A percentile compares a stretch with the other conserved stretches of the same genome.
These are phyloP conservation scores for Calcarius lapponicus DNA, from an alignment of 2,797 vertebrate genomes.

Conservation along the genomic window DNA sequence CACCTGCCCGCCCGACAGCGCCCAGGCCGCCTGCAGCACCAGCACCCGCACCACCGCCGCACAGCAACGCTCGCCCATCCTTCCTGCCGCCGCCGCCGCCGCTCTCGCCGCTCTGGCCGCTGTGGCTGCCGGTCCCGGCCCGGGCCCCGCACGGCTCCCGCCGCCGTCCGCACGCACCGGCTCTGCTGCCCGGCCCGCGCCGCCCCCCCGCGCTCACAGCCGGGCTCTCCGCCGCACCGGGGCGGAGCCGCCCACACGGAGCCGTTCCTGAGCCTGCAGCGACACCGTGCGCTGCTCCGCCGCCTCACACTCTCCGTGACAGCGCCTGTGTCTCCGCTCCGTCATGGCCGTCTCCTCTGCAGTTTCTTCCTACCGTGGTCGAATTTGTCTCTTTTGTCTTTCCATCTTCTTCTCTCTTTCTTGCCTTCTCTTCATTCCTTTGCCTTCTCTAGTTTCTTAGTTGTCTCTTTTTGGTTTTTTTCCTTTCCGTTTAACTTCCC, in stretches of 20 bases:
- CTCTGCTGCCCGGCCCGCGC: not conserved
- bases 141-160: no score
- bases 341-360: fast-evolving
- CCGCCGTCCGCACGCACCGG: not conserved
- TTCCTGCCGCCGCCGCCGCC: no score
- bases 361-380: fast-evolving
- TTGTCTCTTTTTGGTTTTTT: fast-evolving
- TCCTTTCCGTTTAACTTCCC: fast-evolving
- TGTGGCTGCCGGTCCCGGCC: no score
- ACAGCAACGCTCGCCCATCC: no score
- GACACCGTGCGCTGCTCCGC: not conserved
- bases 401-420: no score
- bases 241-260: no score
- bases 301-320: fast-evolving
- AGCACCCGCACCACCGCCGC: no score
- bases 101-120: no score
- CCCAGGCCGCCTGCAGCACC: no score
- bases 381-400: not conserved
- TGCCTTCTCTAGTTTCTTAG: not conserved
- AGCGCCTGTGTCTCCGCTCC: fast-evolving
- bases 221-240: not conserved
- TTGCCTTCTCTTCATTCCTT: not conserved
- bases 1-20: no score
- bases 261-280: not conserved
- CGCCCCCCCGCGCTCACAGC: not conserved